Conservation (phyloP, 2,797 vertebrate species). For the Simalia tracyae region DNA sequence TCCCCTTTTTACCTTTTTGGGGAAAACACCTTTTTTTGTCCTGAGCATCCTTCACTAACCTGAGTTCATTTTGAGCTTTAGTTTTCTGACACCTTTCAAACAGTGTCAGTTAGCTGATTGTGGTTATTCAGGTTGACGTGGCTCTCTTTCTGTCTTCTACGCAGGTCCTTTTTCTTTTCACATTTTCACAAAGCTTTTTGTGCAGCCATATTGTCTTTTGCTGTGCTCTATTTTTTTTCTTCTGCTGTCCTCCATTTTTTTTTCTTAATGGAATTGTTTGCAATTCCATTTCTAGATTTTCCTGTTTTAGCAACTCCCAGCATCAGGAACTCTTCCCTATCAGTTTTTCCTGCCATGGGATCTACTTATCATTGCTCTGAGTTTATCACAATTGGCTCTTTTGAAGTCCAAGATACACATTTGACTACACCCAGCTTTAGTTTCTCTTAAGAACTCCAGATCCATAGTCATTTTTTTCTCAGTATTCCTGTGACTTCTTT, state of each 20-base stretch:
- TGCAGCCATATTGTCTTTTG: not conserved
- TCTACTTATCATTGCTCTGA: not conserved
- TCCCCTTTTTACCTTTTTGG: not conserved
- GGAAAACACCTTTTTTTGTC: not conserved
- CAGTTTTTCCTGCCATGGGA: not conserved
- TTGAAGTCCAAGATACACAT: not conserved
- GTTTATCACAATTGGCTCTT: not conserved
- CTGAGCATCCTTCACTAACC: not conserved
- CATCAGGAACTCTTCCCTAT: not conserved
- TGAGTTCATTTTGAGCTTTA: not conserved
- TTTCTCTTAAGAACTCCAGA: not conserved
- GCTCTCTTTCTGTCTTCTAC: not conserved
- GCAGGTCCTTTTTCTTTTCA: not conserved
- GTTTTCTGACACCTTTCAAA: not conserved
- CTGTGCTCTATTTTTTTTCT: not conserved
- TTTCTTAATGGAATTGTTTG: not conserved
- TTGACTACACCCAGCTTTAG: not conserved
- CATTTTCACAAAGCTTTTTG: not conserved
- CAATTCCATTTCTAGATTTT: not conserved
- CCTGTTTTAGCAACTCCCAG: not conserved
- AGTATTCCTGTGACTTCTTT: not conserved
- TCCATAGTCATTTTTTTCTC: not conserved
- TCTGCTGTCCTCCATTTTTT: not conserved
- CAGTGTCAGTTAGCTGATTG: not conserved
- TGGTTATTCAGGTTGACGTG: not conserved